Evolutionary conservation across 2,888 invertebrate species (phyloP).

Genomic region (Cremastinae sp.): DNA sequence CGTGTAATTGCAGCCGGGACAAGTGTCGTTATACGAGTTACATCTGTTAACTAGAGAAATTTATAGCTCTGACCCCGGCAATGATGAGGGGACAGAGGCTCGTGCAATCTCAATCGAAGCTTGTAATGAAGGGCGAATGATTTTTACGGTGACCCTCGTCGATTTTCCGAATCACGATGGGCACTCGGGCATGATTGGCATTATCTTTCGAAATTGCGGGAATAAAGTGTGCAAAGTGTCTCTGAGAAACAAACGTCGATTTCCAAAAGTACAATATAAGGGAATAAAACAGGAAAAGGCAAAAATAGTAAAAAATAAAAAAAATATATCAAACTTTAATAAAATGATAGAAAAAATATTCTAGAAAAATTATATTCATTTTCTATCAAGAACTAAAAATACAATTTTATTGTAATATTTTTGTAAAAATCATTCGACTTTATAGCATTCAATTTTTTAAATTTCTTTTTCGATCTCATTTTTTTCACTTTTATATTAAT

Average conservation of each 20-base stretch:
- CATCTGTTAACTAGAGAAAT: slow-evolving; percentile 33
- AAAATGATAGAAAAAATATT: too few species aligned
- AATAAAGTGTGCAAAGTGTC: neutral
- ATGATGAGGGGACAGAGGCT: neutral
- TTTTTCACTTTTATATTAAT: too few species aligned
- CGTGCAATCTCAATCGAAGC: slow-evolving; percentile 56
- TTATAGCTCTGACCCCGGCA: slow-evolving; percentile 53
- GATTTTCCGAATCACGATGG: slow-evolving; percentile 44
- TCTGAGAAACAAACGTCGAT: neutral
- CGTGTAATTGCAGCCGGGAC: neutral
- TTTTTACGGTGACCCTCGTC: slow-evolving; percentile 27
- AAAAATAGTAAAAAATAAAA: slow-evolving; percentile 12
- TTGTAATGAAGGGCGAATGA: slow-evolving; percentile 53
- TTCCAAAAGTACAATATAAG: neutral
- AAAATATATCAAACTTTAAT: too few species aligned
- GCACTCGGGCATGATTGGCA: slow-evolving; percentile 61
- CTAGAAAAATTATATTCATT: too few species aligned
- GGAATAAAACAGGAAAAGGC: neutral
- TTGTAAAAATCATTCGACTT: too few species aligned
- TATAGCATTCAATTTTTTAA: too few species aligned
- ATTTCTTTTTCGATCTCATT: too few species aligned
- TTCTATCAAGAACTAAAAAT: too few species aligned
- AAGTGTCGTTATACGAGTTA: slow-evolving; percentile 13
- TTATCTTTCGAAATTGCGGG: slow-evolving; percentile 11
- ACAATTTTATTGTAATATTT: too few species aligned